Evolutionary conservation across 2,888 invertebrate genomes (phyloP), one percentile per base, ranked within the genome.

Genomic region (Cerceris ruficornis): DNA sequence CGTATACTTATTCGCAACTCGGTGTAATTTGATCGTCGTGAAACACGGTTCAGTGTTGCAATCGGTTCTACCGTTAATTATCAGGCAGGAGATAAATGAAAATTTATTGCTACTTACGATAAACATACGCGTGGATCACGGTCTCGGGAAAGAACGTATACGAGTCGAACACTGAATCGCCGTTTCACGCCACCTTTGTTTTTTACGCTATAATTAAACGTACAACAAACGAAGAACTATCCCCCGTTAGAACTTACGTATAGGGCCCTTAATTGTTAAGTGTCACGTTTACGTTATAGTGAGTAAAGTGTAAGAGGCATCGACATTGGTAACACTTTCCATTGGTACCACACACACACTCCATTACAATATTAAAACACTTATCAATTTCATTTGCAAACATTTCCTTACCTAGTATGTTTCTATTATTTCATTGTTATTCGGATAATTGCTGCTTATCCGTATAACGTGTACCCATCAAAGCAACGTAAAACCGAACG

Each of bases 341-440:
- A 15, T 69, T 72, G 69, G 54, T 73, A 80, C 28, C 70, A 61
- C 60, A 86, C 69, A 75, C 73, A 79, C 78, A 77, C 74, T 74
- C 75, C 61, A 76, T 70, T 77, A 86, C 75, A 73, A 82, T 75
- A 77, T 80, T 86, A 82, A 82, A 79, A 86, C 81, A 86, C 81
- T 81, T 86, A 86, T 82, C 82, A 67, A 83, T 78, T 81, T 86
- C 80, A 73, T 73, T 84, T 68, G 78, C 79, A 75, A 82, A 82
- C 81, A 72, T 86, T 77, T 83, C 83, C 91, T 91, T 91, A 91
- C 82, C 89, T 91, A 91, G 86, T 91, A 91, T 91, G 91, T 91
- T 91, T 91, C 91, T 91, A 90, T 91, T 90, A 91, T 91, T 91
- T 91, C 91, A 91, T 88, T 82, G 89, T 90, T 90, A 90, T 87